Evolutionary conservation across 2,888 invertebrate genomes (phyloP).

Genomic region (Didymodactylos carnosus): DNA sequence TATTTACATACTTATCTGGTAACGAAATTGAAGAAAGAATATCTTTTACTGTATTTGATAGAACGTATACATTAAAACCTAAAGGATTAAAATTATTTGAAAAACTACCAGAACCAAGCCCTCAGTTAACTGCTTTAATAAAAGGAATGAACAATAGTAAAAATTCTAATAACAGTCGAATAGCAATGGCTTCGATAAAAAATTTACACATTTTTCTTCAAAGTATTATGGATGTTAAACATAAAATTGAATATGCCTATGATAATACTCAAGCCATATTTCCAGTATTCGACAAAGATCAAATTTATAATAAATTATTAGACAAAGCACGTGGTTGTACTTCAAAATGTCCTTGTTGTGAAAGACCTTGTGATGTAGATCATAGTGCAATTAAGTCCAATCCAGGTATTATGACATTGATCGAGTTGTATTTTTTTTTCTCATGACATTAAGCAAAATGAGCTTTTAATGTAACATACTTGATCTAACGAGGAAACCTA

Average conservation of each 20-base stretch:
- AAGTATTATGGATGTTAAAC: neutral
- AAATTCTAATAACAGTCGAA: too few species aligned
- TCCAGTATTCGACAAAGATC: neutral
- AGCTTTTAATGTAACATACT: too few species aligned
- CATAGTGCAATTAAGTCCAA: neutral
- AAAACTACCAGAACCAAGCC: neutral
- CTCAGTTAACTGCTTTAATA: neutral
- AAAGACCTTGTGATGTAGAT: neutral
- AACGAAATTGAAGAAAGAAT: neutral
- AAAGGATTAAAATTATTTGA: neutral
- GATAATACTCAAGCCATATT: neutral
- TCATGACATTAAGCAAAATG: too few species aligned
- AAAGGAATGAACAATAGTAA: too few species aligned
- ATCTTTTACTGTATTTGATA: neutral
- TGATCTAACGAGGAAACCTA: too few species aligned
- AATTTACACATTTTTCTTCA: neutral
- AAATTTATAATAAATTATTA: neutral
- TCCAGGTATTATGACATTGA: neutral
- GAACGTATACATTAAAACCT: too few species aligned
- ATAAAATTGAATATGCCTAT: neutral
- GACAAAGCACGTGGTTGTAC: neutral
- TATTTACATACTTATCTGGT: neutral
- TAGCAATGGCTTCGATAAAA: too few species aligned
- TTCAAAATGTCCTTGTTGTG: neutral
- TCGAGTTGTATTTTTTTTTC: too few species aligned